A percentile compares a stretch with the other conserved stretches of the same genome.
phyloP scores from a whole-genome alignment of 2,797 vertebrate genomes.

The Fistularia commersonii region DNA sequence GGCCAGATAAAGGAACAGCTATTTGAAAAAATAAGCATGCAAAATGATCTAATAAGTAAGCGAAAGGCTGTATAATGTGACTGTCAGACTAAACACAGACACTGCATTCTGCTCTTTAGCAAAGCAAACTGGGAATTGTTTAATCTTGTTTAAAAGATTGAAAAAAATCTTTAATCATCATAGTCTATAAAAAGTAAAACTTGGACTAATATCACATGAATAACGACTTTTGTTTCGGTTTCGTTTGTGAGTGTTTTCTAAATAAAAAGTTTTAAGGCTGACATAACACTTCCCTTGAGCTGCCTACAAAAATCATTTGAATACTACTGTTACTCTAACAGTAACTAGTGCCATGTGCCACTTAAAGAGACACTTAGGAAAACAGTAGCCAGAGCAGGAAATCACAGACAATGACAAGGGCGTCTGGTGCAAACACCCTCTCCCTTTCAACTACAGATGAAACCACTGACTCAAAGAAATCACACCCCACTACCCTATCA shows the following conservation, averaged over 20 bases:
- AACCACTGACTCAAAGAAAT: conserved; percentile 43
- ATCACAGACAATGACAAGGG: conserved; percentile 67
- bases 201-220: neutral
- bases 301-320: conserved; percentile 5
- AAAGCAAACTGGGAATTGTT: conserved; percentile 23
- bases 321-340: conserved; percentile 18
- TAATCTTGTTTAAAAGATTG: conserved; percentile 18
- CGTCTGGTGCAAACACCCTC: conserved; percentile 69
- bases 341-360: conserved; percentile 25
- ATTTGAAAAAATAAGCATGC: conserved; percentile 53
- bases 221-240: neutral
- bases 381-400: conserved; percentile 80
- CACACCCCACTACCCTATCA: conserved; percentile 17
- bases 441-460: conserved; percentile 57
- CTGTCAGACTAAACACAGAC: conserved; percentile 49
- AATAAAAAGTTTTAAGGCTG: conserved; percentile 5
- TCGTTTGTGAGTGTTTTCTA: neutral
- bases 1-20: conserved; percentile 43
- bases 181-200: conserved; percentile 3
- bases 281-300: neutral
- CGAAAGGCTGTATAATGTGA: conserved; percentile 40
- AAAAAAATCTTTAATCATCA: conserved; percentile 12
- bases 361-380: conserved; percentile 46
- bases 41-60: conserved; percentile 56
- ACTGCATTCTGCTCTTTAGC: conserved; percentile 23